These are phyloP conservation scores for Cathartes aura DNA, from an alignment of 2,113 vertebrate genomes.

Conservation along the genomic window DNA sequence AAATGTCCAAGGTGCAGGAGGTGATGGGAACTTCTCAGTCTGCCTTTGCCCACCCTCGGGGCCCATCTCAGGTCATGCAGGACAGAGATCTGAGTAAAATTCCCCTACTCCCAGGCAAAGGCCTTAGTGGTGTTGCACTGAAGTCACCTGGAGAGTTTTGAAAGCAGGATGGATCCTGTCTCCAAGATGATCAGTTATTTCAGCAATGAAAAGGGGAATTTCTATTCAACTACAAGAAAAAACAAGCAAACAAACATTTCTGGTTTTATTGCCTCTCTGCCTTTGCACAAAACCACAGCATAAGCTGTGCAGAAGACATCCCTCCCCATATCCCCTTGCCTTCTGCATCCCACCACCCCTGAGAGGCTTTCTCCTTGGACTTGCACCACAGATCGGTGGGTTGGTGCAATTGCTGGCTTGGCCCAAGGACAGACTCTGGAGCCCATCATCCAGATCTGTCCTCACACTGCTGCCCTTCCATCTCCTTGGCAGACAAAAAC, in stretches of 20 bases:
- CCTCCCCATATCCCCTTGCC: accelerated
- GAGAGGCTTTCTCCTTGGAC: neutral
- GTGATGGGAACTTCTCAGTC: neutral
- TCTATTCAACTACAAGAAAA: neutral
- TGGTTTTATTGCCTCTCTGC: neutral
- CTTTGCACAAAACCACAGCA: neutral
- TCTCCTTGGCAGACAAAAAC: neutral
- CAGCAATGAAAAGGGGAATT: neutral
- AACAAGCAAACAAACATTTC: neutral
- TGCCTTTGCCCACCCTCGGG: neutral
- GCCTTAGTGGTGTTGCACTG: neutral
- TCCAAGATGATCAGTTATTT: neutral
- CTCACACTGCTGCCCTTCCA: neutral
- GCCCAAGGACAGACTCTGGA: neutral
- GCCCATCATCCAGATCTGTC: neutral
- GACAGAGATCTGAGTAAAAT: neutral
- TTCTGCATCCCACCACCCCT: neutral
- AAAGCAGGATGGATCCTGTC: neutral
- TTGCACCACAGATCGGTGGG: neutral
- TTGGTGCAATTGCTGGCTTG: neutral
- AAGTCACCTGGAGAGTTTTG: neutral
- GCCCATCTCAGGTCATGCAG: neutral
- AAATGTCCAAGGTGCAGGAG: accelerated
- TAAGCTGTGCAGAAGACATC: neutral
- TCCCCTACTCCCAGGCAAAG: neutral